Evolutionary conservation across 2,888 invertebrate species (phyloP), one percentile per base, ranked within the genome.

Genomic region (Platycnemis pennipes): DNA sequence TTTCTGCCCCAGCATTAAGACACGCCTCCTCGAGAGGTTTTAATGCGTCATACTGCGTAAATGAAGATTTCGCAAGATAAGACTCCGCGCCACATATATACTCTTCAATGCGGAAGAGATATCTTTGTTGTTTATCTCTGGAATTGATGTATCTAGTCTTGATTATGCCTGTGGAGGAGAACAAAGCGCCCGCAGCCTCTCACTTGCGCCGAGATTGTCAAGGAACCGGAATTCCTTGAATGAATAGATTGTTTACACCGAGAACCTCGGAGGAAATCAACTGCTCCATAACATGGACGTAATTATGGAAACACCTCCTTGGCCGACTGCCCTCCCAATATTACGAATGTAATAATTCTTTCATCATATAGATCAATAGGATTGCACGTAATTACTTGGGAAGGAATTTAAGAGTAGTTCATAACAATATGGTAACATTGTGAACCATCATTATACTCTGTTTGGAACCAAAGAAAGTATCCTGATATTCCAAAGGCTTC

Each of bases 61-160:
- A 26, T 8, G 63, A n/a, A n/a, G 63, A 26, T 63, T 63, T 63
- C 63, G 45, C 88, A 88, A 94, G 94, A 53, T 94, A 87, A 94
- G 63, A 63, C 8, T 11, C 53, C 45, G 77, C 77, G 44, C 42
- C 37, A n/a, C n/a, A 26, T 94, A 88, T 85, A 94, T 63, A 22
- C 26, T 2, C 26, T 63, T 63, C 63, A 63, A 63, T 63, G 63
- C 63, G 63, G 63, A 63, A 63, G 63, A 22, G 63, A 63, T 63
- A 2, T 16, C n/a, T 22, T 63, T 63, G 22, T 63, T 63, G 63
- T 63, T 63, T 53, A 53, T 53, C 53, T 1, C 1, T 26, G 63
- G 26, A 8, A 63, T 63, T 26, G 5, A 53, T 26, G 8, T 63
- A 63, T 26, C 19, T 26, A 8, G 3, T 13, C 56, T 22, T 11